Evolutionary conservation across 2,113 vertebrate genomes (phyloP).

Genomic region (Leucosticte australis): DNA sequence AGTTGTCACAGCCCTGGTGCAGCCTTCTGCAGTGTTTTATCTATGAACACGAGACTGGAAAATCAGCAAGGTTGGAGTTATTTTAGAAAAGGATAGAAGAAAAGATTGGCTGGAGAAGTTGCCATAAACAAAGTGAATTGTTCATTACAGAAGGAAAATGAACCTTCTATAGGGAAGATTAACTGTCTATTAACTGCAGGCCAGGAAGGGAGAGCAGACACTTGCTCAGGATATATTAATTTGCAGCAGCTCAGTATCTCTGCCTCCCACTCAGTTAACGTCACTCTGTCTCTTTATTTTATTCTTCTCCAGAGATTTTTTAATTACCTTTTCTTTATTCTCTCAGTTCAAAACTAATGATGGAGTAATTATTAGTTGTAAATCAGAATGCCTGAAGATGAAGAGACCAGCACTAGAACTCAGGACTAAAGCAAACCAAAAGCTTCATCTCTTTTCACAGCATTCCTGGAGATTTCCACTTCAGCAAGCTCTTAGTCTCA

Average conservation of each 20-base stretch:
- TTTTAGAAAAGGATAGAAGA: background rate
- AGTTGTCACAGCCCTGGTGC: background rate
- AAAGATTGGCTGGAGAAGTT: background rate
- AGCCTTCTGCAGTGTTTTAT: background rate
- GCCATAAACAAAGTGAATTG: background rate
- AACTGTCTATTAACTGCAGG: background rate
- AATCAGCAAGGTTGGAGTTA: background rate
- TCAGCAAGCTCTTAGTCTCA: background rate
- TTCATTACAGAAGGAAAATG: background rate
- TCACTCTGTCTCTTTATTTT: background rate
- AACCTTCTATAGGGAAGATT: background rate
- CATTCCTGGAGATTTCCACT: background rate
- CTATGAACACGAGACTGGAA: background rate
- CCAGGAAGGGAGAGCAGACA: background rate
- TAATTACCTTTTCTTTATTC: conserved; percentile 8
- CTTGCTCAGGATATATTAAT: background rate
- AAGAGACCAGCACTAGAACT: background rate
- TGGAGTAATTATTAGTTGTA: background rate
- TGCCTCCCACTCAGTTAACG: background rate
- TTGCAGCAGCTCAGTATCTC: background rate
- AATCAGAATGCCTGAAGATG: background rate
- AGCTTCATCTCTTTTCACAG: background rate
- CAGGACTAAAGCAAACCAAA: background rate
- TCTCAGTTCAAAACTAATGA: background rate
- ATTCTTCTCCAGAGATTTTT: background rate